Conservation (phyloP, 2,888 invertebrate species). For the Gandaritis pyraliata region DNA sequence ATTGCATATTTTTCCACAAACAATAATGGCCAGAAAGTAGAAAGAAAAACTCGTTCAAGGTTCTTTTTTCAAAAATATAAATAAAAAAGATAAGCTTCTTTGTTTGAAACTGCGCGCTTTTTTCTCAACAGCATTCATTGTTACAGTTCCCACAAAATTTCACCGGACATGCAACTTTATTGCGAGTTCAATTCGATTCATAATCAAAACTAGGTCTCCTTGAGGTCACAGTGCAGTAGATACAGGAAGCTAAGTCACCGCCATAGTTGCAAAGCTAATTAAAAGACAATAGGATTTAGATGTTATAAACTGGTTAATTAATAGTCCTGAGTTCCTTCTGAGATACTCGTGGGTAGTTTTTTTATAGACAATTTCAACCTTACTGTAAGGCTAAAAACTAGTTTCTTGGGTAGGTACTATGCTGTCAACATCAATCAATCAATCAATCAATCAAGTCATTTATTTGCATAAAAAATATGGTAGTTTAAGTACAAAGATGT, state of each 20-base stretch:
- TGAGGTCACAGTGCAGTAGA: conserved; percentile 21
- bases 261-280: conserved; percentile 48
- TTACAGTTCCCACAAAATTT: conserved; percentile 26
- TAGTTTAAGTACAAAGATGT: too few species aligned
- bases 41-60: conserved; percentile 6
- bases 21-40: background rate
- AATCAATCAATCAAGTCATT: too few species aligned
- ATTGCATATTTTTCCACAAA: background rate
- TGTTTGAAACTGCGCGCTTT: conserved; percentile 14
- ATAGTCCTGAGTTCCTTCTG: conserved; percentile 31
- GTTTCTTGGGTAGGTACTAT: conserved; percentile 8
- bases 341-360: conserved; percentile 27
- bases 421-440: too few species aligned
- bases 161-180: conserved; percentile 30
- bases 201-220: conserved; percentile 30
- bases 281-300: conserved; percentile 51
- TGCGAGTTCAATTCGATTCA: conserved; percentile 27
- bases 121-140: conserved; percentile 32
- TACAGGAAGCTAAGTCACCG: conserved; percentile 33
- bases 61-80: conserved; percentile 18
- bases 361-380: too few species aligned
- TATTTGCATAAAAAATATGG: too few species aligned
- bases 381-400: conserved; percentile 22
- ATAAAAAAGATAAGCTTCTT: conserved; percentile 7
- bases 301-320: conserved; percentile 40